Evolutionary conservation across 2,113 vertebrate species (phyloP), one percentile per base, ranked within the genome.

Genomic region (Eira barbara): DNA sequence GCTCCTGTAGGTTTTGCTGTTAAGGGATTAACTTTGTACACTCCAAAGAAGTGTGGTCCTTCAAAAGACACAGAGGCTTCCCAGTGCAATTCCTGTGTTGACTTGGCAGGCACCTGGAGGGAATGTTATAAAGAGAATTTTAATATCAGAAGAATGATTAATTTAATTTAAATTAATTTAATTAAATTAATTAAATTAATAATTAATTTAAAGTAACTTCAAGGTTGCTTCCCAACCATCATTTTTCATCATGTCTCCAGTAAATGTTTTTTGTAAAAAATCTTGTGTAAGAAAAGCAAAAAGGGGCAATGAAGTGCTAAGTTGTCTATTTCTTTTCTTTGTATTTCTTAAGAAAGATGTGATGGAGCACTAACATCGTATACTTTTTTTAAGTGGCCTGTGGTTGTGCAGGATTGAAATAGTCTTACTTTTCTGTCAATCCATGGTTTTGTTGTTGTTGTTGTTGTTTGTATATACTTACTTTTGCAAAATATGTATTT

Each of bases 311-410:
- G 63, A 87, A 74, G 5, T 18, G 36, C 13, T 78, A 36, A 83
- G 14, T 69, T 89, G 8, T 67, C n/a, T 83, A 6, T 47, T 61
- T 83, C 20, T 78, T 78, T 87, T 82, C 23, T 93, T 73, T 65
- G 39, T 89, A 88, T 95, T 95, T 94, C 29, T 89, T 86, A 78
- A 96, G n/a, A 49, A 76, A 81, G n/a, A 49, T 69, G 29, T 55
- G 18, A 23, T 91, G 45, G 49, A 39, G 8, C 8, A 49, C 8
- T 71, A 47, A 65, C 25, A 71, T 83, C 9, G 67, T 31, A 39
- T 1, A 89, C 0, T 1, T 47, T 67, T 86, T 89, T 87, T 80
- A 31, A 36, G 11, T 76, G 34, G 12, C 20, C 20, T 61, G 4
- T 83, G 45, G 6, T 83, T 74, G n/a, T 11, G 10, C 31, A 21